Percentiles rank a stretch among this genome's conserved stretches.
phyloP scores from a whole-genome alignment of 53 echinoderm and acorn worm species.

The Pentamera pediparva region DNA sequence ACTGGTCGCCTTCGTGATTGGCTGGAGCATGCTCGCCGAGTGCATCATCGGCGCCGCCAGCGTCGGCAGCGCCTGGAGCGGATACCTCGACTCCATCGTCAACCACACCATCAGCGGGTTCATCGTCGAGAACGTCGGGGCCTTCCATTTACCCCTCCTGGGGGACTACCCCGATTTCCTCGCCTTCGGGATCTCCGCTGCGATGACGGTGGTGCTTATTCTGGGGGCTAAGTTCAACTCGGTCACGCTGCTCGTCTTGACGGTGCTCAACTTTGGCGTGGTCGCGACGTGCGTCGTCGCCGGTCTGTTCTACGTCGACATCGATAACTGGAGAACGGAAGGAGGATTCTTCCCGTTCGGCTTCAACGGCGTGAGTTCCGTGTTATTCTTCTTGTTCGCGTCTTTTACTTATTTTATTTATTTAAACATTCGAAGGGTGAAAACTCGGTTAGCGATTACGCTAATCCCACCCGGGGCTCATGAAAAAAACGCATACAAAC shows the following conservation, averaged over 20 bases:
- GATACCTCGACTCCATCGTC: constrained; percentile 81
- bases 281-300: constrained; percentile 73
- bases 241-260: constrained; percentile 59
- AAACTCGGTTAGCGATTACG: too few species aligned
- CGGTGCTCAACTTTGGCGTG: constrained; percentile 69
- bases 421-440: too few species aligned
- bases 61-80: constrained; percentile 96
- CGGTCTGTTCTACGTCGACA: constrained; percentile 70
- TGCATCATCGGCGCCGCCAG: constrained; percentile 91
- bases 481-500: too few species aligned
- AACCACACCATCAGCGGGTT: constrained; percentile 74
- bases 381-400: too few species aligned
- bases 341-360: constrained; percentile 88
- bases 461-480: too few species aligned
- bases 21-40: constrained; percentile 99
- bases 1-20: constrained; percentile 90
- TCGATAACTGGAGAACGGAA: constrained; percentile 65
- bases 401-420: too few species aligned
- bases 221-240: constrained; percentile 82
- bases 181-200: constrained; percentile 68
- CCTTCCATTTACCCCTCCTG: constrained; percentile 67
- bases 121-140: constrained; percentile 65
- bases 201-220: constrained; percentile 64
- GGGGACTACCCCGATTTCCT: constrained; percentile 94
- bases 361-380: constrained; percentile 65